Evolutionary conservation across 1,140 invertebrate genomes (phyloP).

Genomic region (Bombus affinis): DNA sequence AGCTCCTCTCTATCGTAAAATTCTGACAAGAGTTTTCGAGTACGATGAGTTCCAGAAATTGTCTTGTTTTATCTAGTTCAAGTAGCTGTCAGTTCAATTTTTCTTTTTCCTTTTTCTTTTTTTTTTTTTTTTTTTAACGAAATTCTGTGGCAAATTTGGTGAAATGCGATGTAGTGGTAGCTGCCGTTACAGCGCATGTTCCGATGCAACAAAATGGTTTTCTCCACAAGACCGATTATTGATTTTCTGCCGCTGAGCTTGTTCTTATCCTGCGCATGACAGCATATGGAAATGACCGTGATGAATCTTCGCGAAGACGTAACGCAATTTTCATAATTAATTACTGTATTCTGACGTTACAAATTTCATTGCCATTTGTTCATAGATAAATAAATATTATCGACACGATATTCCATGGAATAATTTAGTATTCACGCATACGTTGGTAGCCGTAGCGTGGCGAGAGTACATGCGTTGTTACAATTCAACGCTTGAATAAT

Average conservation of each 20-base stretch:
- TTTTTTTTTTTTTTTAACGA: neutral
- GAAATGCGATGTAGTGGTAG: neutral
- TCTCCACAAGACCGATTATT: neutral
- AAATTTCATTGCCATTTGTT: neutral
- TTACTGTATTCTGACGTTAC: neutral
- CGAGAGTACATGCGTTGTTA: too few relatives aligned
- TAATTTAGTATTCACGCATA: neutral
- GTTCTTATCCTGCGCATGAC: neutral
- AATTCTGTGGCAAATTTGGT: neutral
- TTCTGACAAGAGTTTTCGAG: neutral
- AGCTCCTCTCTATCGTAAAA: neutral
- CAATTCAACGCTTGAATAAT: constrained; percentile 32
- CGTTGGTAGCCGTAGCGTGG: neutral
- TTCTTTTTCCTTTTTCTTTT: neutral
- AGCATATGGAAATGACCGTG: neutral
- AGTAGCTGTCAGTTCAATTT: neutral
- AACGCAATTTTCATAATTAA: neutral
- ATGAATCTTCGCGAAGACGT: neutral
- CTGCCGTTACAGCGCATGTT: neutral
- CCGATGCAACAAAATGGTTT: neutral
- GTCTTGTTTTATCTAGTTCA: neutral
- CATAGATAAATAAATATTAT: neutral
- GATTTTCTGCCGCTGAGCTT: constrained; percentile 34
- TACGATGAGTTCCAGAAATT: neutral
- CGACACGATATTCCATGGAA: neutral